Base-by-base conservation (phyloP, 2,888 invertebrate species). In the Suillia variegata region DNA sequence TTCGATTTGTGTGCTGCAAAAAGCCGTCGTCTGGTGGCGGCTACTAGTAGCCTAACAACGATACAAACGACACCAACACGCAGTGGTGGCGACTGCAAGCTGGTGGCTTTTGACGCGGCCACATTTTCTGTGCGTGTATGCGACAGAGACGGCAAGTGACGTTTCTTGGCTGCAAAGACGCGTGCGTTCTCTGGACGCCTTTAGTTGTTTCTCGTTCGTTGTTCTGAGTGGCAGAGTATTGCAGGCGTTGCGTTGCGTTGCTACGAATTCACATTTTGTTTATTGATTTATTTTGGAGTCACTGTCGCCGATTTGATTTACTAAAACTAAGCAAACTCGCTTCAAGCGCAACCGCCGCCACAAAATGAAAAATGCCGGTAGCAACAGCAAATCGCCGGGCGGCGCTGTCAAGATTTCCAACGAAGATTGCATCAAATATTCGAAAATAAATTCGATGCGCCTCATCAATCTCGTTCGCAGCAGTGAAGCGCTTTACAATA, bases 401-500 rank as follows among this genome's bases (percentile, higher is more conserved):
- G 26, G 6, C 26, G n/a, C n/a, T n/a, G n/a, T n/a, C 12, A 31
- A 31, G 12, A 31, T 31, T 31, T 8, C 31, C 6, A 8, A 8
- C 12, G 38, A 38, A n/a, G n/a, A 5, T n/a, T 38, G 4, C n/a
- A 5, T n/a, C 4, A 13, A 38, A 4, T 4, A 4, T 4, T 38
- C 38, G 18, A 24, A 31, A 20, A 59, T 69, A 53, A 63, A 67
- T 42, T 61, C 69, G 10, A 57, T 67, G 49, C 58, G 61, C 5
- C 52, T 70, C 17, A 65, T 70, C 20, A 56, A 56, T n/a, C 63
- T 66, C 51, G 68, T 70, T 4, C 64, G 63, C 33, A 54, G 53
- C 42, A 12, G 66, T 33, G 67, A 64, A 15, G 45, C 58, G 17
- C 54, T 70, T 21, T 70, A 67, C 58, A 68, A 67, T 15, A 67